Evolutionary conservation across 2,888 invertebrate species (phyloP).

Genomic region (Eupithecia exiguata): DNA sequence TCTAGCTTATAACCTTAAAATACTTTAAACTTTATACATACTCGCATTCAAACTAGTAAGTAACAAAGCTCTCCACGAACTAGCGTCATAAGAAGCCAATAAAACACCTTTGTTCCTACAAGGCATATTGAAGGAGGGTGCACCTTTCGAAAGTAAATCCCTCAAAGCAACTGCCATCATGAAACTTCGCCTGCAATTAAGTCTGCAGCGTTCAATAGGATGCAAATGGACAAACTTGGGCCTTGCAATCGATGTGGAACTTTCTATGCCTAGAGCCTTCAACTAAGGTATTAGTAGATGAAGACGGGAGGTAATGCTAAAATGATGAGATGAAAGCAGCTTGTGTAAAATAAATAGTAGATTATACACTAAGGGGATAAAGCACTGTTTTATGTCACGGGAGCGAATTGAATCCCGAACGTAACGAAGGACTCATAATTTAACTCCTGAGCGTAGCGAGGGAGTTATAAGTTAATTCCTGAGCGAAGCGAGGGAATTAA

Average conservation of each 20-base stretch:
- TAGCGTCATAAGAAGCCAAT: background rate
- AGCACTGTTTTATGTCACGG: no score
- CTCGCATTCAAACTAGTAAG: background rate
- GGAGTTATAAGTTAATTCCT: no score
- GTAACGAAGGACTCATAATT: no score
- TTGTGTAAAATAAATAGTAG: no score
- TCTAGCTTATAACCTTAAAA: no score
- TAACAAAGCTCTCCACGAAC: background rate
- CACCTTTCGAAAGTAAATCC: background rate
- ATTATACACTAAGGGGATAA: no score
- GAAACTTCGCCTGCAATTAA: slow-evolving; percentile 35
- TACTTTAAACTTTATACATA: no score
- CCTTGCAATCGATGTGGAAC: slow-evolving; percentile 43
- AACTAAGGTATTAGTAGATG: no score
- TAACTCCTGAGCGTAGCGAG: no score
- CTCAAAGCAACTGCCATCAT: slow-evolving; percentile 17
- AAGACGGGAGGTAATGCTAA: background rate
- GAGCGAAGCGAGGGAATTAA: no score
- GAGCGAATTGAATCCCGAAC: no score
- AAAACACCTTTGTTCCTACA: background rate
- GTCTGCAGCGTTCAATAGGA: slow-evolving; percentile 37
- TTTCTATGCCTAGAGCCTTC: slow-evolving; percentile 36
- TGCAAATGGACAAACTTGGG: slow-evolving; percentile 50
- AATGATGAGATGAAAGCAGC: background rate
- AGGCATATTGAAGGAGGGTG: slow-evolving; percentile 12